Conservation (phyloP, 1,140 invertebrate species). For the Diuraphis noxia region DNA sequence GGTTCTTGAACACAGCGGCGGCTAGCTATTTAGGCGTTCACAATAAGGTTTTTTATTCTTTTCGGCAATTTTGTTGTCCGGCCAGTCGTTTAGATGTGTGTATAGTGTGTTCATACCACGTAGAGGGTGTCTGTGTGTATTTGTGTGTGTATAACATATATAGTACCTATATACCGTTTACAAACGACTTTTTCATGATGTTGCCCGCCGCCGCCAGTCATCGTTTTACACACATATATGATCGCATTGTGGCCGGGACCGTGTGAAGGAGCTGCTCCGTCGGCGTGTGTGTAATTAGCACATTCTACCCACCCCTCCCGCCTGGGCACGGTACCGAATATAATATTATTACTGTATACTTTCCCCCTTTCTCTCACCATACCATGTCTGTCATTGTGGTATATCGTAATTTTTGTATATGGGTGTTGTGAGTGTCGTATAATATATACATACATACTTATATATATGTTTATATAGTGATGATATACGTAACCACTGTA, state of each 20-base stretch:
- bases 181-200: slow-evolving; percentile 40
- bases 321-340: not conserved
- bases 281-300: slow-evolving; percentile 23
- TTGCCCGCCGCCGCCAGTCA: not conserved
- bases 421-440: not conserved
- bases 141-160: not conserved
- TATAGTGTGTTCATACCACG: no score
- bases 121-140: not conserved
- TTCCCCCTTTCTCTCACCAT: not conserved
- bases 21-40: slow-evolving; percentile 7
- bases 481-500: not conserved
- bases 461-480: not conserved
- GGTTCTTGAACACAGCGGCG: slow-evolving; percentile 22
- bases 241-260: not conserved
- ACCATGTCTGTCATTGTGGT: not conserved
- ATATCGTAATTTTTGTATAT: not conserved
- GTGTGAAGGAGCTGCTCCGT: slow-evolving; percentile 15
- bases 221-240: slow-evolving; percentile 18
- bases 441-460: not conserved
- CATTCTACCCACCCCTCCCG: not conserved
- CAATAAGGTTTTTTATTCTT: not conserved
- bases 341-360: not conserved
- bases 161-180: not conserved
- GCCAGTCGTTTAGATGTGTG: not conserved
- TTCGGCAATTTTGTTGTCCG: not conserved